Conservation (phyloP, 2,797 vertebrate genomes). For the Atherinosoma microstoma region DNA sequence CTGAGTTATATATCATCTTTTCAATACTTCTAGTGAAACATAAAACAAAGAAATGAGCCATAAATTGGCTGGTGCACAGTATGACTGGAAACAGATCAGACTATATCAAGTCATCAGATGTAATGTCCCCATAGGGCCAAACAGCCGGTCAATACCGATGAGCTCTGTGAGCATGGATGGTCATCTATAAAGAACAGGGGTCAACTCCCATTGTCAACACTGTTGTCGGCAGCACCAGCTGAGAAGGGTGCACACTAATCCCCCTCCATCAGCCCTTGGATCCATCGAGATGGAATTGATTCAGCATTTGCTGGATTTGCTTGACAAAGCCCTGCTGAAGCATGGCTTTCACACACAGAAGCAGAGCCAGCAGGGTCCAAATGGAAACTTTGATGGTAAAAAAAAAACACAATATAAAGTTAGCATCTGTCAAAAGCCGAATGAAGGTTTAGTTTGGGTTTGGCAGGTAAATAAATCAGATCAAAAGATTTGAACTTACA, state of each 20-base stretch:
- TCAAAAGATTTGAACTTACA: neutral
- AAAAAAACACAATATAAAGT: neutral
- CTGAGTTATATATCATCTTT: neutral
- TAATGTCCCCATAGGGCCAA: neutral
- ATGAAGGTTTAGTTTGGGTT: neutral
- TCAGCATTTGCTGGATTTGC: conserved; percentile 58
- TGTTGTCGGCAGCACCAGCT: conserved; percentile 27
- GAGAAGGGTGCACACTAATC: conserved; percentile 44
- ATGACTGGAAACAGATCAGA: neutral
- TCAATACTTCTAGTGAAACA: conserved; percentile 5
- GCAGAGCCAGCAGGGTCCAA: conserved; percentile 6
- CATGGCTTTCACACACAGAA: conserved; percentile 29
- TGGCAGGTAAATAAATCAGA: neutral
- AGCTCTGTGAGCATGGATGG: neutral
- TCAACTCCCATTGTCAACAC: conserved; percentile 9
- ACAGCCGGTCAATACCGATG: neutral
- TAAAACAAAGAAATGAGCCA: neutral
- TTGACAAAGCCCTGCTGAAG: conserved; percentile 44
- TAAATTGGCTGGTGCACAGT: neutral
- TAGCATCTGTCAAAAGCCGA: neutral
- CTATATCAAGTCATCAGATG: neutral
- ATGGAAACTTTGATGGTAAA: neutral
- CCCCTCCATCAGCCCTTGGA: conserved; percentile 4
- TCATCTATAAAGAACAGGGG: conserved; percentile 13
- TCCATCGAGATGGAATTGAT: conserved; percentile 50